phyloP scores from a whole-genome alignment of 2,888 invertebrate genomes.

The Aleiodes alternator region DNA sequence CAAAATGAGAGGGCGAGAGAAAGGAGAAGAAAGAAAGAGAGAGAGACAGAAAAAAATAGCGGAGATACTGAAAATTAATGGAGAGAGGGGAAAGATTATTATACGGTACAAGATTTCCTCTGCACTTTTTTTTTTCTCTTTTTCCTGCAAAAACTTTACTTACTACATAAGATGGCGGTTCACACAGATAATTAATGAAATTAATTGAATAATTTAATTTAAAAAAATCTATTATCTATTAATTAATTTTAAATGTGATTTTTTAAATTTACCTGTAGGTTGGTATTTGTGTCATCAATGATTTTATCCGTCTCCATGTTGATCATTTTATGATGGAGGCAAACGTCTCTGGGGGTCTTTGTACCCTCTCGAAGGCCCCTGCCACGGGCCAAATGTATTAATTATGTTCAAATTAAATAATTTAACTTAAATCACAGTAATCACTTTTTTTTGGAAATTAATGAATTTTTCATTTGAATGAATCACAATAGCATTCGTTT shows the following conservation, averaged over 20 bases:
- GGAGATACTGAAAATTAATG: constrained; percentile 41
- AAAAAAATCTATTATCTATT: neutral
- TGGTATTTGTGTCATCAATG: constrained; percentile 86
- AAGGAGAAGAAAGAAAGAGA: constrained; percentile 41
- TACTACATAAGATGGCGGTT: constrained; percentile 28
- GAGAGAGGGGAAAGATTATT: constrained; percentile 47
- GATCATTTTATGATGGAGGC: constrained; percentile 77
- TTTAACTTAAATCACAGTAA: constrained; percentile 4
- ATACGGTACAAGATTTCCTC: neutral
- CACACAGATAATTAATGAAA: constrained; percentile 16
- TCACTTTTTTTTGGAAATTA: neutral
- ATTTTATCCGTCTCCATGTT: constrained; percentile 96
- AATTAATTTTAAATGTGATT: neutral
- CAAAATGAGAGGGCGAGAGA: neutral
- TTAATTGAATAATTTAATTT: neutral
- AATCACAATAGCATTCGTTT: neutral
- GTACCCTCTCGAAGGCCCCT: constrained; percentile 37
- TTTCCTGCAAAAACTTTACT: constrained; percentile 5
- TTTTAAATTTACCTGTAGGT: constrained; percentile 79
- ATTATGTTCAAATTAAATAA: constrained; percentile 5
- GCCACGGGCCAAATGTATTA: constrained; percentile 20
- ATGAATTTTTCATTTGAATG: neutral
- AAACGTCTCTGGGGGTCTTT: constrained; percentile 51
- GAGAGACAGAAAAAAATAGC: constrained; percentile 42
- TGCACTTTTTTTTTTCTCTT: neutral